Evolutionary conservation across 2,888 invertebrate genomes (phyloP), one percentile per base, ranked within the genome.

Genomic region (Polydesmus complanatus): DNA sequence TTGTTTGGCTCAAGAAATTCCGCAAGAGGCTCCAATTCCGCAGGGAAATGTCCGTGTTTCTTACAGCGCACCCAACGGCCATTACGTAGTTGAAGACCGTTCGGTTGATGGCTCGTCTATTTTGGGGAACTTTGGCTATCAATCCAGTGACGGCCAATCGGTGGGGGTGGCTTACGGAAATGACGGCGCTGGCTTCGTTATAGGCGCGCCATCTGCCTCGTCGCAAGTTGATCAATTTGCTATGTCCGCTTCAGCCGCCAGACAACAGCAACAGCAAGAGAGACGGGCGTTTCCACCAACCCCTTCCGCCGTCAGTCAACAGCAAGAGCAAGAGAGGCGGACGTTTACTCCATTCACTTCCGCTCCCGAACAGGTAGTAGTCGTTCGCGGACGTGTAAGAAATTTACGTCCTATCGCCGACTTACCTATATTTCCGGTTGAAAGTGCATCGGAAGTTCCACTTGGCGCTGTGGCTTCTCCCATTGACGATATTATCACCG

Each of bases 81-180:
- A 60, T 27, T 60, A 56, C 56, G 22, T 60, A 1, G 56, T 60
- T n/a, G 60, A 60, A 56, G 60, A 60, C 56, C 22, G 60, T 2
- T 56, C 60, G 11, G 49, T 47, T 27, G 60, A 60, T 22, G 60
- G 55, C 1, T 56, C 60, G 26, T 55, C 60, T 18, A 26, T 56
- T 11, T 25, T 60, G 49, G 60, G 60, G n/a, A 60, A 60, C 49
- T 60, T 50, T 27, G 60, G 60, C n/a, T 60, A 60, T 48, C 48
- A 27, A 11, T 48, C 60, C 47, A 56, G 56, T 23, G 60, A 56
- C 21, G 60, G 60, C 11, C 50, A 60, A 50, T 25, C 27, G 18
- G 60, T 60, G 2, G 60, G 60, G 26, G 55, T 60, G 14, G 60
- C 60, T 19, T 60, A 60, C 26, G 49, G 55, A 23, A 56, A 50